These are phyloP conservation scores for Cygnus olor DNA, from an alignment of 2,797 vertebrate genomes.

Conservation along the genomic window DNA sequence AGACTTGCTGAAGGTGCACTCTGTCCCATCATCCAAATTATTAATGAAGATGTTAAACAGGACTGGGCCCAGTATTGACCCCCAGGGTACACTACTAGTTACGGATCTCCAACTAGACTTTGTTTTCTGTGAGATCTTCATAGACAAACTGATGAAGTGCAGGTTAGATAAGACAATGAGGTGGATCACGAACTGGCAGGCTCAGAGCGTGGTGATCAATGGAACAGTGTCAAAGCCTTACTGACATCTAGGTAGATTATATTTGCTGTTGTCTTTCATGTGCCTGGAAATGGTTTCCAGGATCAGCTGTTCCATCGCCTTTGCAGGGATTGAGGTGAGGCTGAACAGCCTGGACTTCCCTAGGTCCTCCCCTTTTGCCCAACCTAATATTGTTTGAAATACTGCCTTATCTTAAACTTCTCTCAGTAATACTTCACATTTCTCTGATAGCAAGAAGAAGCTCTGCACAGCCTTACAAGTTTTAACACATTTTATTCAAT, in stretches of 20 bases:
- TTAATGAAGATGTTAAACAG: no score
- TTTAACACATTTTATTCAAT: neutral
- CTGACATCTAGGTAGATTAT: neutral
- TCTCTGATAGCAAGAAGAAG: neutral
- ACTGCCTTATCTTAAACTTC: neutral
- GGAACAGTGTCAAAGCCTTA: fast-evolving
- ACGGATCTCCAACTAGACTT: no score
- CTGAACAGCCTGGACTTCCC: neutral
- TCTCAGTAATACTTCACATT: neutral
- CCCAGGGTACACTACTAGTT: no score
- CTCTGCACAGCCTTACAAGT: neutral
- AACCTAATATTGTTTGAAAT: neutral
- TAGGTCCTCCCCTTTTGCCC: neutral
- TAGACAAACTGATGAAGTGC: no score
- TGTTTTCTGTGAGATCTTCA: no score
- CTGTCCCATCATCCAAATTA: no score
- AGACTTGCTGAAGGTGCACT: no score
- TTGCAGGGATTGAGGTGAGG: neutral
- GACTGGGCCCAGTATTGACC: no score
- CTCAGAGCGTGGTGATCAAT: no score
- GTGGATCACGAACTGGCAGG: no score
- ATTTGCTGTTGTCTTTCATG: neutral
- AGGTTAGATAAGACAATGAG: no score
- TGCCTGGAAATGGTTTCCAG: neutral
- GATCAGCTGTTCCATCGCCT: neutral